Evolutionary conservation across 2,113 vertebrate species (phyloP).

Genomic region (Blennius ocellaris): DNA sequence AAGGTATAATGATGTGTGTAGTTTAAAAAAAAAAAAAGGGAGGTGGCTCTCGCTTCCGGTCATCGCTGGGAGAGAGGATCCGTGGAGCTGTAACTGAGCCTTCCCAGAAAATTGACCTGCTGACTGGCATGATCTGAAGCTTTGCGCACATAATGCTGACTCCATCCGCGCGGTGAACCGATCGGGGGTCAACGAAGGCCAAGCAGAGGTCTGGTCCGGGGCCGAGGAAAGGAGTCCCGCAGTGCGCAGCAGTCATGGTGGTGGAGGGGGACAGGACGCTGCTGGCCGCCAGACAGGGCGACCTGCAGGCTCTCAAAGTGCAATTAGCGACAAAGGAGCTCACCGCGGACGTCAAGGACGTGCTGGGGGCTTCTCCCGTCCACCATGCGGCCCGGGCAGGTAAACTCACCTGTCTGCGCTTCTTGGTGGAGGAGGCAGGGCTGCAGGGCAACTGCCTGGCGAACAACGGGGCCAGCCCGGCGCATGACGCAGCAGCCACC

Average conservation of each 20-base stretch:
- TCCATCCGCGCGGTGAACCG: constrained; percentile 49
- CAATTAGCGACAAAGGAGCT: constrained; percentile 81
- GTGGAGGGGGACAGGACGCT: constrained; percentile 83
- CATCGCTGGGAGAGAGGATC: constrained; percentile 4
- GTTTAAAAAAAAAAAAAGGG: neutral
- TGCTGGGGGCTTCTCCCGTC: constrained; percentile 88
- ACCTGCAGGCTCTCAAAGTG: constrained; percentile 85
- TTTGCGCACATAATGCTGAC: constrained; percentile 28
- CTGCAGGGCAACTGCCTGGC: constrained; percentile 84
- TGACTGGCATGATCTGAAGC: constrained; percentile 38
- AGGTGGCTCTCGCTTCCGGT: neutral
- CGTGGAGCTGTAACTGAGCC: constrained; percentile 17
- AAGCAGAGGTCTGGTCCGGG: neutral
- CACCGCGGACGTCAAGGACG: constrained; percentile 81
- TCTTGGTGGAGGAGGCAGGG: constrained; percentile 89
- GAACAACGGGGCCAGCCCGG: constrained; percentile 92
- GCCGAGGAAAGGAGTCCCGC: constrained; percentile 19
- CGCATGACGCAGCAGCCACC: constrained; percentile 95
- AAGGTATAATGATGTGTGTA: neutral
- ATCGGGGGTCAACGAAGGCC: constrained; percentile 15
- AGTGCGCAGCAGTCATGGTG: constrained; percentile 77
- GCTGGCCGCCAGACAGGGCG: constrained; percentile 89
- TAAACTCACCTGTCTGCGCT: constrained; percentile 88
- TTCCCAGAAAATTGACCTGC: neutral
- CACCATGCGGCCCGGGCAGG: constrained; percentile 93